Conservation (phyloP, 2,797 vertebrate genomes). For the Artibeus jamaicensis region DNA sequence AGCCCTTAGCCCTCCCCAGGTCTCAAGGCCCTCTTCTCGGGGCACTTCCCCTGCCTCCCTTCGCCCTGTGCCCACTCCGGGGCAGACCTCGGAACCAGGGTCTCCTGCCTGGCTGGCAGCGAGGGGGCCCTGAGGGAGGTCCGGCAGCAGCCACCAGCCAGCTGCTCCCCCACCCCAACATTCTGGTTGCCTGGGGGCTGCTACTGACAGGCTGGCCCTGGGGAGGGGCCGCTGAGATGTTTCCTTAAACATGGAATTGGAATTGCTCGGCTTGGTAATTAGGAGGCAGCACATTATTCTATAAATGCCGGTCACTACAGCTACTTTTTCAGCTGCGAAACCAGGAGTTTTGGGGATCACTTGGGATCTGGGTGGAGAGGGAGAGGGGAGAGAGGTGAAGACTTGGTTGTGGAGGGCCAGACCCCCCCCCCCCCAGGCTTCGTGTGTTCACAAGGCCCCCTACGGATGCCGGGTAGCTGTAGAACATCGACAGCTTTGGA, state of each 20-base stretch:
- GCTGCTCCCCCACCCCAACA: neutral
- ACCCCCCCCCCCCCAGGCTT: neutral
- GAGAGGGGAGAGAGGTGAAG: neutral
- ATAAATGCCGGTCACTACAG: constrained; percentile 65
- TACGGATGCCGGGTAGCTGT: neutral
- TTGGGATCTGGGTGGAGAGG: neutral
- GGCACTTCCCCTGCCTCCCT: neutral
- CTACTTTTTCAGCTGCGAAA: constrained; percentile 34
- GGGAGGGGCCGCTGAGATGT: constrained; percentile 32
- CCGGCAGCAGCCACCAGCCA: neutral
- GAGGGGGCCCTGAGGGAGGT: neutral
- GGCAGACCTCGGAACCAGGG: neutral
- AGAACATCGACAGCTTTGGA: neutral
- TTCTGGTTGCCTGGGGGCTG: neutral
- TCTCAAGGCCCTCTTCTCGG: neutral
- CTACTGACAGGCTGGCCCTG: neutral
- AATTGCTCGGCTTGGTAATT: constrained; percentile 60
- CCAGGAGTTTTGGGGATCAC: constrained; percentile 50
- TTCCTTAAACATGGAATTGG: constrained; percentile 62
- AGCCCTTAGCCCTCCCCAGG: too few species aligned
- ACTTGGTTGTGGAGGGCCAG: neutral
- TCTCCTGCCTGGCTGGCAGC: neutral
- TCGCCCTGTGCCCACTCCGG: neutral
- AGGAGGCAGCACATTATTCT: constrained; percentile 45
- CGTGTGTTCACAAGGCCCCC: neutral